phyloP scores from a whole-genome alignment of 2,797 vertebrate species.

The Sebastes kiyomatsui region DNA sequence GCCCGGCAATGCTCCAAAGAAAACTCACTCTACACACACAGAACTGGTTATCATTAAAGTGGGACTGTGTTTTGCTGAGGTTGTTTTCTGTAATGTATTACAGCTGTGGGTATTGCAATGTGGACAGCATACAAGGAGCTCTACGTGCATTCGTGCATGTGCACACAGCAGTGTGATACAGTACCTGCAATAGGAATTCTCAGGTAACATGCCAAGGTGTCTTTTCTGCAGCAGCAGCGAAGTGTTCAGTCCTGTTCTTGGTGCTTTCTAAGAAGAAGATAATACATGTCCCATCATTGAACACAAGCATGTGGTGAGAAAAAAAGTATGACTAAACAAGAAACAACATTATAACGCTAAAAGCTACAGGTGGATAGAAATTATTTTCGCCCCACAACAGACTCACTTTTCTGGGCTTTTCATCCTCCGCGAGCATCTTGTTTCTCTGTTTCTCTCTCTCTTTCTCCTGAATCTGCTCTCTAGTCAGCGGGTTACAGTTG shows the following conservation, averaged over 20 bases:
- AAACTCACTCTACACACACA: conserved; percentile 27
- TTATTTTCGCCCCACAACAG: not conserved
- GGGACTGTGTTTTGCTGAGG: conserved; percentile 16
- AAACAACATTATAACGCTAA: not conserved
- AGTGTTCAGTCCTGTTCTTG: conserved; percentile 87
- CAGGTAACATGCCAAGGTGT: conserved; percentile 86
- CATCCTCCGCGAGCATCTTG: conserved; percentile 88
- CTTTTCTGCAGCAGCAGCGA: conserved; percentile 88
- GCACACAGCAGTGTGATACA: not conserved
- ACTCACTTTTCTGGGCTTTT: conserved; percentile 85
- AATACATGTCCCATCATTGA: not conserved
- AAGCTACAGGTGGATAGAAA: not conserved
- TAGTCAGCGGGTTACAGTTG: conserved; percentile 96
- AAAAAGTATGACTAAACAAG: not conserved
- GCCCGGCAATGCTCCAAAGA: not conserved
- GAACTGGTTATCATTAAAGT: conserved; percentile 42
- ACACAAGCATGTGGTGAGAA: not conserved
- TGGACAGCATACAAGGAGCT: not conserved
- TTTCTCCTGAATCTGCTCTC: conserved; percentile 86
- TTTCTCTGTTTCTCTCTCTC: conserved; percentile 86
- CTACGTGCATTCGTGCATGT: not conserved
- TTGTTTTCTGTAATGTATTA: conserved; percentile 21
- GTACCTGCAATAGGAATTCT: conserved; percentile 91
- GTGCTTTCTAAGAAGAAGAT: conserved; percentile 82
- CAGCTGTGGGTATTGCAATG: conserved; percentile 43